Evolutionary conservation across 2,888 invertebrate genomes (phyloP).

Genomic region (Nipponacmea schrenckii): DNA sequence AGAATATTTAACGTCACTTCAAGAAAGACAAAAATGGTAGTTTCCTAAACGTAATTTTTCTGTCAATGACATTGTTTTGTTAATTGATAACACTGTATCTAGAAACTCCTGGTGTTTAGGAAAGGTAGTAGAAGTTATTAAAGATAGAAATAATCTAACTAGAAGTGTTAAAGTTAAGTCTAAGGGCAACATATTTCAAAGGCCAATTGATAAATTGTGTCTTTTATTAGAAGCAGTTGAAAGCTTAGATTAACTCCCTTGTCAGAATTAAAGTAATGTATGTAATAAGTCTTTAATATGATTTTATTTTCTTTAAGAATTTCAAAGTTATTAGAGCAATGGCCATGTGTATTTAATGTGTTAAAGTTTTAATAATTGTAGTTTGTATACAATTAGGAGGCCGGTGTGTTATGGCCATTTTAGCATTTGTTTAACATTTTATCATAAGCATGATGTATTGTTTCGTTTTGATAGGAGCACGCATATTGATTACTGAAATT

Average conservation of each 20-base stretch:
- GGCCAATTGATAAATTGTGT: neutral
- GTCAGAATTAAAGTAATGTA: neutral
- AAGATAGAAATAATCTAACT: slow-evolving; percentile 14
- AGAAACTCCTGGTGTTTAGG: slow-evolving; percentile 15
- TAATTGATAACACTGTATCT: slow-evolving; percentile 14
- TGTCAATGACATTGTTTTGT: slow-evolving; percentile 12
- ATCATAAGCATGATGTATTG: too few relatives aligned
- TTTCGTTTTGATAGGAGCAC: too few relatives aligned
- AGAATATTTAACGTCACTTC: slow-evolving; percentile 22
- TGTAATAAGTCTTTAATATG: too few relatives aligned
- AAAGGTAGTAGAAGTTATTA: neutral
- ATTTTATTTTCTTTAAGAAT: too few relatives aligned
- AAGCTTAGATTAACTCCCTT: neutral
- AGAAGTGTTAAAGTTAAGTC: slow-evolving; percentile 13
- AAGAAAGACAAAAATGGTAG: slow-evolving; percentile 26
- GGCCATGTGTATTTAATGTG: neutral
- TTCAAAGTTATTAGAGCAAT: too few relatives aligned
- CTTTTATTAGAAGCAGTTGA: neutral
- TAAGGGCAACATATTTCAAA: neutral
- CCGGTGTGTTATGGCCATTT: neutral
- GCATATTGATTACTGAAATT: too few relatives aligned
- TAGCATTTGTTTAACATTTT: too few relatives aligned
- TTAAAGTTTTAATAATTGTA: neutral
- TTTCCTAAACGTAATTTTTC: slow-evolving; percentile 5
- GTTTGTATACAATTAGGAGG: neutral